These are phyloP conservation scores for Trichonephila inaurata DNA, from an alignment of 1,140 invertebrate genomes.

Conservation along the genomic window DNA sequence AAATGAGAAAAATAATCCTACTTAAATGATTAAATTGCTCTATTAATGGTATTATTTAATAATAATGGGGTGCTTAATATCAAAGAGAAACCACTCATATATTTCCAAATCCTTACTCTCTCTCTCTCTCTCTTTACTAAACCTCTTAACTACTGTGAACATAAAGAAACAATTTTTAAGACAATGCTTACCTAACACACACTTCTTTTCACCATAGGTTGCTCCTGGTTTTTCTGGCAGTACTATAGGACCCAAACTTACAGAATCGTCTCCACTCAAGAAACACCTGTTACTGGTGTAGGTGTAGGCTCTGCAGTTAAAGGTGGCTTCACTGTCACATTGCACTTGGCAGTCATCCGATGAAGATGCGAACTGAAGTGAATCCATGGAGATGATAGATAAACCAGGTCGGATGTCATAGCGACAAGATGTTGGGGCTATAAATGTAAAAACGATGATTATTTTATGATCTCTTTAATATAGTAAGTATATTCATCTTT, in stretches of 20 bases:
- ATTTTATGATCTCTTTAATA: too few relatives aligned
- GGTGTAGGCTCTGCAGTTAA: slow-evolving; percentile 81
- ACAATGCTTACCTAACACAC: slow-evolving; percentile 80
- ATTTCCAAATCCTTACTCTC: too few relatives aligned
- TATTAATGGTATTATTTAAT: too few relatives aligned
- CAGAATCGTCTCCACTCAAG: slow-evolving; percentile 82
- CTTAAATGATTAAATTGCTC: too few relatives aligned
- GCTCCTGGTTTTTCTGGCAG: slow-evolving; percentile 78
- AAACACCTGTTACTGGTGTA: slow-evolving; percentile 81
- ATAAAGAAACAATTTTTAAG: too few relatives aligned
- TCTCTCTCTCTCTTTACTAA: too few relatives aligned
- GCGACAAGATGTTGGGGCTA: slow-evolving; percentile 82
- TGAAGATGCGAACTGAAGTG: slow-evolving; percentile 81
- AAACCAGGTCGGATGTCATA: slow-evolving; percentile 81
- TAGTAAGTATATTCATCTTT: too few relatives aligned
- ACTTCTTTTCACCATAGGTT: slow-evolving; percentile 82
- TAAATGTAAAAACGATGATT: background rate
- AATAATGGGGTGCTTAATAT: too few relatives aligned
- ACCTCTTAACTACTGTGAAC: too few relatives aligned
- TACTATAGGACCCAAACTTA: slow-evolving; percentile 79
- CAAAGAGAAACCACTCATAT: too few relatives aligned
- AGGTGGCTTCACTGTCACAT: slow-evolving; percentile 81
- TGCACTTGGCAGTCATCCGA: slow-evolving; percentile 82
- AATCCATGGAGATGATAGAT: slow-evolving; percentile 82
- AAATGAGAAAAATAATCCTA: too few relatives aligned